These are phyloP conservation scores for Sebastes vulpes DNA, from an alignment of 2,797 vertebrate genomes.

Conservation along the genomic window DNA sequence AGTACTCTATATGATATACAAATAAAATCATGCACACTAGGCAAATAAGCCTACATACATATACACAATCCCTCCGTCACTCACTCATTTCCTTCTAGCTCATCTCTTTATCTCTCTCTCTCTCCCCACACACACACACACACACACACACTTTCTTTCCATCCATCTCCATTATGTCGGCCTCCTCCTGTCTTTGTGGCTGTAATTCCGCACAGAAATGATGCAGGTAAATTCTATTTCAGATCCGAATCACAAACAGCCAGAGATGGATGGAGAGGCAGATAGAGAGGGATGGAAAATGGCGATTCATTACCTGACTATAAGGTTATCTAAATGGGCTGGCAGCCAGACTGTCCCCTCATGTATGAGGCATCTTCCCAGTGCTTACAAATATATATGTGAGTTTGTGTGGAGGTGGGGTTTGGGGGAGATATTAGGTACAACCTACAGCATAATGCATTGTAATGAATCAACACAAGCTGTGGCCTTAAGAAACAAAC, in stretches of 20 bases:
- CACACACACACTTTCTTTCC: not conserved
- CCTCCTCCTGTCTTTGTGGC: slow-evolving; percentile 33
- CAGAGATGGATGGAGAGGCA: slow-evolving; percentile 53
- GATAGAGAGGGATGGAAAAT: slow-evolving; percentile 54
- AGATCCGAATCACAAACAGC: slow-evolving; percentile 59
- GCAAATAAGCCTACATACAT: not conserved
- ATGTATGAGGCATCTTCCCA: slow-evolving; percentile 33
- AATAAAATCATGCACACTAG: not conserved
- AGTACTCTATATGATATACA: not conserved
- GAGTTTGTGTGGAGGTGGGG: not conserved
- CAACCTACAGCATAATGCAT: not conserved
- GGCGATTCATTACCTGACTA: slow-evolving; percentile 64
- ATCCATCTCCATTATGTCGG: slow-evolving; percentile 42
- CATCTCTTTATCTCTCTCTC: not conserved
- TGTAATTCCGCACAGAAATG: slow-evolving; percentile 57
- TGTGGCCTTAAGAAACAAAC: not conserved
- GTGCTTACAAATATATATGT: slow-evolving; percentile 31
- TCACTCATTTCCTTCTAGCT: not conserved
- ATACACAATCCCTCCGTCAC: not conserved
- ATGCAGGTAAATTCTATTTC: slow-evolving; percentile 66
- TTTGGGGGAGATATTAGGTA: not conserved
- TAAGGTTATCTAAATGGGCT: slow-evolving; percentile 65
- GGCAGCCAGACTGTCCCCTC: slow-evolving; percentile 46
- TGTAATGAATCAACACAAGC: not conserved
- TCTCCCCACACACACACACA: not conserved